Evolutionary conservation across 2,113 vertebrate genomes (phyloP).

Genomic region (Ifrita kowaldi): DNA sequence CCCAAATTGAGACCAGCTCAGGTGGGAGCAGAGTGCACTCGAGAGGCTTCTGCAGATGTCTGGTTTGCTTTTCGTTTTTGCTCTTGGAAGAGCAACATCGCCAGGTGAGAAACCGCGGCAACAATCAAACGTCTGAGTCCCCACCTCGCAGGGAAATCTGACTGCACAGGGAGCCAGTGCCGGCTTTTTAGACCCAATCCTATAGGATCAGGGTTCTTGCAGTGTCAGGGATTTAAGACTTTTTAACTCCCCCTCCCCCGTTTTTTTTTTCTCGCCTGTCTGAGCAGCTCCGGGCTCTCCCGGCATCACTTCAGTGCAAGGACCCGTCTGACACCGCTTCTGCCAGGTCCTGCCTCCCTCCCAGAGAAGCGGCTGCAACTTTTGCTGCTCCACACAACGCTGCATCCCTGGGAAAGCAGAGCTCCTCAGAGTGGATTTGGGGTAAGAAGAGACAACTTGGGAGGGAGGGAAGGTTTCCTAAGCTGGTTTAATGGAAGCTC

Average conservation of each 20-base stretch:
- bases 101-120: constrained; percentile 34
- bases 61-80: neutral
- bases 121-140: neutral
- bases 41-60: neutral
- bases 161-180: neutral
- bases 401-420: neutral
- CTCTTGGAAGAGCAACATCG: neutral
- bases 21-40: neutral
- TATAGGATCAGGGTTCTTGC: constrained; percentile 60
- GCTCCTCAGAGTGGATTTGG: neutral
- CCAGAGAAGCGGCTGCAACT: constrained; percentile 56
- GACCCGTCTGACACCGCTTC: constrained; percentile 59
- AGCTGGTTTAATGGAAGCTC: neutral
- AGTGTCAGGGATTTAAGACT: constrained; percentile 71
- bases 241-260: constrained; percentile 3
- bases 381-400: constrained; percentile 19
- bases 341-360: constrained; percentile 60
- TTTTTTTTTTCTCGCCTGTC: neutral
- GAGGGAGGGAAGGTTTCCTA: neutral
- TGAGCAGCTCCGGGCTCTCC: constrained; percentile 45
- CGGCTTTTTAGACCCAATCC: neutral
- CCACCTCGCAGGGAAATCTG: neutral
- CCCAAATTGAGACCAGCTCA: neutral
- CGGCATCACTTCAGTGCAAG: constrained; percentile 37
- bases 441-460: constrained; percentile 49